Evolutionary conservation across 2,888 invertebrate genomes (phyloP).

Genomic region (Sinelater perroti): DNA sequence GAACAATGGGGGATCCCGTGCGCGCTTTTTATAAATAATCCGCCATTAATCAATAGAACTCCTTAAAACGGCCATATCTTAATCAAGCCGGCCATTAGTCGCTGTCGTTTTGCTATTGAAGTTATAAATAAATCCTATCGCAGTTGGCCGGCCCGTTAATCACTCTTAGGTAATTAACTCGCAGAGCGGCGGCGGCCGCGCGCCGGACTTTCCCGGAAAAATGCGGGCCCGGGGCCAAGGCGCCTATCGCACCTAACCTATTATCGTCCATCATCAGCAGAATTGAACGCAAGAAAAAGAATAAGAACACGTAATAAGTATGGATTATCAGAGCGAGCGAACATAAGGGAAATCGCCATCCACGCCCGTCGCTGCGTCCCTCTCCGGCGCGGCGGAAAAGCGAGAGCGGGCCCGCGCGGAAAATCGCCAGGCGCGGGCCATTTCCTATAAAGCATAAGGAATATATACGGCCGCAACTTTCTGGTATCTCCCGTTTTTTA

Average conservation of each 20-base stretch:
- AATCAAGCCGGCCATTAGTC: slow-evolving; percentile 45
- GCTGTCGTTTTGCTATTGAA: slow-evolving; percentile 47
- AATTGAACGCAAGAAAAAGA: slow-evolving; percentile 56
- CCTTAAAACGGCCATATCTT: slow-evolving; percentile 41
- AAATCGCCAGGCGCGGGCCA: slow-evolving; percentile 46
- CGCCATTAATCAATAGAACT: slow-evolving; percentile 45
- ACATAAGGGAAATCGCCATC: slow-evolving; percentile 48
- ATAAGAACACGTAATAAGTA: slow-evolving; percentile 60
- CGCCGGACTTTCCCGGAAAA: neutral
- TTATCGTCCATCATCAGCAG: slow-evolving; percentile 60
- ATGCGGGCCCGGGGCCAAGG: slow-evolving; percentile 28
- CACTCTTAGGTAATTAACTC: slow-evolving; percentile 45
- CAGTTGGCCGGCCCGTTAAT: slow-evolving; percentile 45
- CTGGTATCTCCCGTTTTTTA: slow-evolving; percentile 53
- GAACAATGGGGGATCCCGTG: slow-evolving; percentile 23
- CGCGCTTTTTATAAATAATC: slow-evolving; percentile 45
- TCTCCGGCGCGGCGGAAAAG: slow-evolving; percentile 34
- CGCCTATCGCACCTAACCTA: slow-evolving; percentile 57
- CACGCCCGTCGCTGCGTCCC: slow-evolving; percentile 42
- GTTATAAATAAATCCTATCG: slow-evolving; percentile 42
- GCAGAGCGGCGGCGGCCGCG: slow-evolving; percentile 30
- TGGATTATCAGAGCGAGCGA: slow-evolving; percentile 58
- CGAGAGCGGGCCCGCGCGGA: slow-evolving; percentile 40
- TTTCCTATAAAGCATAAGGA: slow-evolving; percentile 57
- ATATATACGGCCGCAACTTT: slow-evolving; percentile 56